These are phyloP conservation scores for Chaenogobius annularis DNA, from an alignment of 2,113 vertebrate species.

Conservation along the genomic window DNA sequence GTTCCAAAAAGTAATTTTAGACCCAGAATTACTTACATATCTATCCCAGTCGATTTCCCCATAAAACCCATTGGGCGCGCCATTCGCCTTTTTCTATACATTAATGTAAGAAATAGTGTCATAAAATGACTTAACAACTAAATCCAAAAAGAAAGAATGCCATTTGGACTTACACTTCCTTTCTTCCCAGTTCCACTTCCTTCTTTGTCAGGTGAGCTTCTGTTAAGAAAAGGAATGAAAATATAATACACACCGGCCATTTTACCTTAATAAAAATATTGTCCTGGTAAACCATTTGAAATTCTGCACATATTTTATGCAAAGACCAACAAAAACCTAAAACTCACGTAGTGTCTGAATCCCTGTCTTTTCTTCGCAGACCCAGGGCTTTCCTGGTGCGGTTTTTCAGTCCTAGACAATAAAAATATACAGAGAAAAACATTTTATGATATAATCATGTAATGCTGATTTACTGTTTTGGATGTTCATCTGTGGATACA, in stretches of 20 bases:
- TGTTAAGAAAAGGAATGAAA: conserved; percentile 52
- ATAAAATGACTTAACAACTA: not conserved
- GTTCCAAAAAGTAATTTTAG: conserved; percentile 33
- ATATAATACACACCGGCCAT: not conserved
- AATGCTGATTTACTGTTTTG: conserved; percentile 28
- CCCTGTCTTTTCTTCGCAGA: conserved; percentile 97
- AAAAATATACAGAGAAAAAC: not conserved
- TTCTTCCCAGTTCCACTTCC: conserved; percentile 85
- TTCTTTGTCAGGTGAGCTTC: conserved; percentile 94
- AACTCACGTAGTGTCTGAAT: conserved; percentile 91
- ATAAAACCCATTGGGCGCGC: conserved; percentile 95
- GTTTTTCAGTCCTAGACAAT: conserved; percentile 91
- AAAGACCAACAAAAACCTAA: too few relatives aligned
- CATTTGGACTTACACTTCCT: conserved; percentile 53
- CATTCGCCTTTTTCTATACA: conserved; percentile 91
- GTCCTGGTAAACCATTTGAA: not conserved
- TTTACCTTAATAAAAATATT: not conserved
- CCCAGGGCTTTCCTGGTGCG: conserved; percentile 96
- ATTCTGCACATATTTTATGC: not conserved
- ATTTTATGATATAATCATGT: conserved; percentile 3
- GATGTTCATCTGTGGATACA: not conserved
- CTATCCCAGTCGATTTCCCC: conserved; percentile 98
- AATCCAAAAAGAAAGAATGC: not conserved
- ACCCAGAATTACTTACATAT: conserved; percentile 84
- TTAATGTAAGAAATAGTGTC: conserved; percentile 3